A percentile compares a stretch with the other conserved stretches of the same genome.
Conservation (phyloP, 2,888 invertebrate species). For the Cephus pulcher region DNA sequence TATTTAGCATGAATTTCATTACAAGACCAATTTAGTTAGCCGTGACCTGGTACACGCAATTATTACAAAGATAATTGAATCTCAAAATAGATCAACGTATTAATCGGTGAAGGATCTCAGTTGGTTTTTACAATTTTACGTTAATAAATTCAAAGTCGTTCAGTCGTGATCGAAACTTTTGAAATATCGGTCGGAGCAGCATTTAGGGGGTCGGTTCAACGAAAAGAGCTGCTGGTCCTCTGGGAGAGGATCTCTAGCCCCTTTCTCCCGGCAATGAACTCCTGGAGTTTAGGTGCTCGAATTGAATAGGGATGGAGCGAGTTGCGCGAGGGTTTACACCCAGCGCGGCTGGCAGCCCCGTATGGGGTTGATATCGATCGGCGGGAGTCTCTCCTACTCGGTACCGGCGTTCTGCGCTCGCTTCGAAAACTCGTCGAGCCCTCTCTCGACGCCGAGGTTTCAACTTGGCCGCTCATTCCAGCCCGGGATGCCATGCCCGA, state of each 20-base stretch:
- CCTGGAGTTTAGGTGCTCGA: neutral
- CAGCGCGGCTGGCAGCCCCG: conserved; percentile 9
- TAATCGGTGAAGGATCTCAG: neutral
- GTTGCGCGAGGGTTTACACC: conserved; percentile 15
- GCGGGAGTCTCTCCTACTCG: conserved; percentile 19
- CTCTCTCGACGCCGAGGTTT: conserved; percentile 20
- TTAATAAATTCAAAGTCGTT: neutral
- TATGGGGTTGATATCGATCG: conserved; percentile 57
- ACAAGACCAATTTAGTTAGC: neutral
- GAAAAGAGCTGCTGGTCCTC: neutral
- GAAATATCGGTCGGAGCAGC: neutral
- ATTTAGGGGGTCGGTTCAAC: neutral
- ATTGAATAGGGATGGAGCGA: conserved; percentile 22
- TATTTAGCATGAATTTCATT: neutral
- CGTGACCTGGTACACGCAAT: neutral
- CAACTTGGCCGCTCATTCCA: conserved; percentile 44
- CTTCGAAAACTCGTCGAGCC: conserved; percentile 36
- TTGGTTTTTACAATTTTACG: neutral
- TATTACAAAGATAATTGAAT: neutral
- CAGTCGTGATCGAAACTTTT: too few species aligned
- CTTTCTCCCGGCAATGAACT: neutral
- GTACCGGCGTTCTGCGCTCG: conserved; percentile 36
- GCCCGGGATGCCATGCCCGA: conserved; percentile 64
- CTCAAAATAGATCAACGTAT: neutral
- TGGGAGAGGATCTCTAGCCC: neutral